A percentile compares a stretch with the other conserved stretches of the same genome.
These are phyloP conservation scores for Anneissia japonica DNA, from an alignment of 35 echinoderm and acorn worm species.

Conservation along the genomic window DNA sequence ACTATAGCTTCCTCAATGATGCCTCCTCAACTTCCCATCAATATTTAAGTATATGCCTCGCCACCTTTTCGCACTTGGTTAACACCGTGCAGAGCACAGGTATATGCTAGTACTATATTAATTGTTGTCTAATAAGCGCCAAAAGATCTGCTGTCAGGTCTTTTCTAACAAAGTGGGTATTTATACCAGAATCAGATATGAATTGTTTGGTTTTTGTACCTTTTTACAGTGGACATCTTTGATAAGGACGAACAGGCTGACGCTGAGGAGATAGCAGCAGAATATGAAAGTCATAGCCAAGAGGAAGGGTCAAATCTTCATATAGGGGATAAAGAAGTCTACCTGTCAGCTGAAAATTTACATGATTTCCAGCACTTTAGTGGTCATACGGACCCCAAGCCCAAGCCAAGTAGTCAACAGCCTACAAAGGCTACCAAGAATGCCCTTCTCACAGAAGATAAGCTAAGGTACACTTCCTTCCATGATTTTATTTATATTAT, in stretches of 20 bases:
- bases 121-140: too few relatives aligned
- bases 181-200: too few relatives aligned
- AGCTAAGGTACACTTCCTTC: constrained; percentile 69
- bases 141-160: too few relatives aligned
- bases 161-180: too few relatives aligned
- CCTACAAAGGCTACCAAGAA: constrained; percentile 22
- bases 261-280: not conserved
- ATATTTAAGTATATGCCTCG: too few relatives aligned
- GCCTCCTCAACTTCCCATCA: too few relatives aligned
- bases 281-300: not conserved
- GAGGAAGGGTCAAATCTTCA: constrained; percentile 8
- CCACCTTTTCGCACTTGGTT: too few relatives aligned
- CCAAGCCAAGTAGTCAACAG: not conserved
- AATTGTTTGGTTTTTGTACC: too few relatives aligned
- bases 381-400: not conserved
- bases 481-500: too few relatives aligned
- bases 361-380: constrained; percentile 28
- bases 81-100: too few relatives aligned
- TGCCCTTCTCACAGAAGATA: constrained; percentile 87
- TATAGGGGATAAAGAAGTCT: constrained; percentile 20
- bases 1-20: too few relatives aligned
- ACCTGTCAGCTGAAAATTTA: constrained; percentile 88
- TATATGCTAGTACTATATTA: too few relatives aligned
- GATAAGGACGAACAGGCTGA: constrained; percentile 80
- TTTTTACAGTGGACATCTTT: constrained; percentile 95